A percentile compares a stretch with the other conserved stretches of the same genome.
These are phyloP conservation scores for Polyommatus iphigenia DNA, from an alignment of 2,888 invertebrate genomes.

Conservation along the genomic window DNA sequence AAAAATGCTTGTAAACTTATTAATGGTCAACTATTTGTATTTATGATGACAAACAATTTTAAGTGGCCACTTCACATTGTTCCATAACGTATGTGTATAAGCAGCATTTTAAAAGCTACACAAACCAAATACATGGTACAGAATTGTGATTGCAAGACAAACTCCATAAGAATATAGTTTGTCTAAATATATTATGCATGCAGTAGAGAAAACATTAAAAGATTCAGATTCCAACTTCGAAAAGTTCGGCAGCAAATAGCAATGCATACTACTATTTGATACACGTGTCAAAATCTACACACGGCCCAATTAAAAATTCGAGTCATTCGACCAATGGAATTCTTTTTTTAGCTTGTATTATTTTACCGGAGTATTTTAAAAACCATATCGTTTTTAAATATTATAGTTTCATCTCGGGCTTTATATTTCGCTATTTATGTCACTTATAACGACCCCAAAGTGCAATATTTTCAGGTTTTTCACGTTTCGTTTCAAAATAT, in stretches of 20 bases:
- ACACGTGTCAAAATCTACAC: constrained; percentile 1
- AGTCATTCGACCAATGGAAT: background rate
- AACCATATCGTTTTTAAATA: constrained; percentile 4
- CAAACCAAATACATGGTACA: background rate
- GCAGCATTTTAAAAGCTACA: background rate
- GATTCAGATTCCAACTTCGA: background rate
- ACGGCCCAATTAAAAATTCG: constrained; percentile 12
- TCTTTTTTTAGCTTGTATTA: background rate
- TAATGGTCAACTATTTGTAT: too few species aligned
- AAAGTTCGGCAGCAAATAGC: background rate
- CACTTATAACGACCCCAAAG: background rate
- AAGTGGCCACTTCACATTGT: too few species aligned
- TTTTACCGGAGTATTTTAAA: background rate
- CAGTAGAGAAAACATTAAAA: background rate
- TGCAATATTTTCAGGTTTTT: background rate
- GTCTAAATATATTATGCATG: background rate
- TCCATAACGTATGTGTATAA: too few species aligned
- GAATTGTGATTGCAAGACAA: background rate
- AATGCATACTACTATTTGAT: background rate
- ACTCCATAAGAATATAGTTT: background rate
- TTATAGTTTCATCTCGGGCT: background rate
- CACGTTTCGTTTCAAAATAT: background rate
- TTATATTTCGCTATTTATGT: background rate
- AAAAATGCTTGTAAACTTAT: too few species aligned
- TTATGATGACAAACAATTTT: too few species aligned